Evolutionary conservation across 2,888 invertebrate species (phyloP).

Genomic region (Balanococcus diminutus): DNA sequence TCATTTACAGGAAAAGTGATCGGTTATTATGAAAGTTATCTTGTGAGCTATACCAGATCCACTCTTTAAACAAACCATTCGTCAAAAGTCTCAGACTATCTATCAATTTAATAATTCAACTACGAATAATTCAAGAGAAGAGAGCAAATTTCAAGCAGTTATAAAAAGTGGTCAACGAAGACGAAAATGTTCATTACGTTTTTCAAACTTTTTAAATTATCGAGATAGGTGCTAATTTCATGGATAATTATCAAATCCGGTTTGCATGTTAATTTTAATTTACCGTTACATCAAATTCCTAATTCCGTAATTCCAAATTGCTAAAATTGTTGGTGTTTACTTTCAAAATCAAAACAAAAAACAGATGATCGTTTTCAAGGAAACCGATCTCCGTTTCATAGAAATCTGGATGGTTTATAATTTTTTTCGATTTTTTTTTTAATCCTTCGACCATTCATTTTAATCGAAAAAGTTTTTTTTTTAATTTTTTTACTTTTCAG

Average conservation of each 20-base stretch:
- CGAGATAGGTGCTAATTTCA: neutral
- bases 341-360: conserved; percentile 35
- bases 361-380: conserved; percentile 39
- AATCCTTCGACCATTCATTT: neutral
- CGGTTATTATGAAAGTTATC: neutral
- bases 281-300: neutral
- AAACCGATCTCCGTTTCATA: neutral
- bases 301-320: too few relatives aligned
- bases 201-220: neutral
- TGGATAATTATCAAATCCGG: neutral
- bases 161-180: too few relatives aligned
- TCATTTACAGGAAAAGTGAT: neutral
- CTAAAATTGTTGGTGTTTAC: neutral
- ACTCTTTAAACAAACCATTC: neutral
- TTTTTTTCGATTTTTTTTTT: neutral
- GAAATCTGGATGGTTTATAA: neutral
- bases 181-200: too few relatives aligned
- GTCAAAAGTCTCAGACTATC: neutral
- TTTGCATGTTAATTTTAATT: neutral
- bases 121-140: neutral
- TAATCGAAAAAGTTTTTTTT: too few relatives aligned
- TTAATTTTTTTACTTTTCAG: too few relatives aligned
- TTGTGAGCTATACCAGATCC: neutral
- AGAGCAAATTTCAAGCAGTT: too few relatives aligned
- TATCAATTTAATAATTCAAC: neutral